Evolutionary conservation across 35 echinoderm and acorn worm species (phyloP).

Genomic region (Heliocidaris erythrogramma): DNA sequence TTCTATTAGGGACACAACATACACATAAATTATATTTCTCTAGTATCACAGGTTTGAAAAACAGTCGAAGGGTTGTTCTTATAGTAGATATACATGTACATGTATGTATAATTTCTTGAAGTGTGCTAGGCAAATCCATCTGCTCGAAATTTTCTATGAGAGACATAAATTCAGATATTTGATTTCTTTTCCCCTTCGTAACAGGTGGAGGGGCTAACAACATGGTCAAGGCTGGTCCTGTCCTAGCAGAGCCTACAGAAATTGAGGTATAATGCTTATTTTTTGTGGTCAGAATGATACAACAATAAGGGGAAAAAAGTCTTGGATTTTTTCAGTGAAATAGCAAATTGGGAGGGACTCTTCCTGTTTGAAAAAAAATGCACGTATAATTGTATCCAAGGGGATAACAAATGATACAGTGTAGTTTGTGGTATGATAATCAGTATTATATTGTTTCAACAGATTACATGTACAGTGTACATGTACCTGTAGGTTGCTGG

Average conservation of each 20-base stretch:
- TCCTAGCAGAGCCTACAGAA: slow-evolving; percentile 73
- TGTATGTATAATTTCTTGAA: too few relatives aligned
- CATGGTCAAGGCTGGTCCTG: slow-evolving; percentile 27
- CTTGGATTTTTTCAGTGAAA: neutral
- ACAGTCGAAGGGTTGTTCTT: too few relatives aligned
- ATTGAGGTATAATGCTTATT: slow-evolving; percentile 56
- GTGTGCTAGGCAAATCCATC: too few relatives aligned
- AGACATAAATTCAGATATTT: neutral
- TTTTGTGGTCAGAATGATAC: neutral
- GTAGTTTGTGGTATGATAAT: neutral
- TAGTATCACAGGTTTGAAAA: too few relatives aligned
- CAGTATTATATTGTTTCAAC: too few relatives aligned
- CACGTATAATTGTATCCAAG: neutral
- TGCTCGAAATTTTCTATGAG: too few relatives aligned
- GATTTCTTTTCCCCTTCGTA: neutral
- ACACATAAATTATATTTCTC: too few relatives aligned
- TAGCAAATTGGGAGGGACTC: neutral
- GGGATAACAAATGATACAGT: neutral
- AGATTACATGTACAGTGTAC: too few relatives aligned
- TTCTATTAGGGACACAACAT: too few relatives aligned
- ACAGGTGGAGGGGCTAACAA: slow-evolving; percentile 42
- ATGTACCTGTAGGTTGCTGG: too few relatives aligned
- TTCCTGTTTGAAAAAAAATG: too few relatives aligned
- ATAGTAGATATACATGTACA: too few relatives aligned
- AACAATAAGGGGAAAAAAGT: neutral